These are phyloP conservation scores for Andrena haemorrhoa DNA, from an alignment of 2,888 invertebrate genomes.

Conservation along the genomic window DNA sequence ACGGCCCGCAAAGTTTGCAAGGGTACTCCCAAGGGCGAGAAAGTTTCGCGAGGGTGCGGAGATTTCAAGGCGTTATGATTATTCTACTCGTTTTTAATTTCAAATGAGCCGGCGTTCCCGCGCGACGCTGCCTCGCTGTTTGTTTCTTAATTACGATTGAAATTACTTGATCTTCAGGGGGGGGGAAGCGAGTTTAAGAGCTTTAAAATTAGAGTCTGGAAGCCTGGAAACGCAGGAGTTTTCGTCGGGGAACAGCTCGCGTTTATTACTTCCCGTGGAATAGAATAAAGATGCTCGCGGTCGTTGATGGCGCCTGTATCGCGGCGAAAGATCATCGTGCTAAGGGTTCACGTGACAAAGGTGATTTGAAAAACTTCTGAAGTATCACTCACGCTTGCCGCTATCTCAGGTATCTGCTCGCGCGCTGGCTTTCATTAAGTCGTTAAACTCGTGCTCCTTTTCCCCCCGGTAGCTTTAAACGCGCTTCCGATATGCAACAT, in stretches of 20 bases:
- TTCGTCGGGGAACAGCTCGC: background rate
- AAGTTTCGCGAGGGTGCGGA: conserved; percentile 47
- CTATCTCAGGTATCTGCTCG: conserved; percentile 14
- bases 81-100: conserved; percentile 57
- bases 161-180: conserved; percentile 7
- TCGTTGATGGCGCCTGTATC: background rate
- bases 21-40: conserved; percentile 27
- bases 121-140: conserved; percentile 13
- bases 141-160: conserved; percentile 58
- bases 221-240: background rate
- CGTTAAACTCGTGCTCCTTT: conserved; percentile 24
- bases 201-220: conserved; percentile 15
- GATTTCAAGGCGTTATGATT: conserved; percentile 51
- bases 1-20: conserved; percentile 7
- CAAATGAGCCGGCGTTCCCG: conserved; percentile 29
- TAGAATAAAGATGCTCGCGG: conserved; percentile 4
- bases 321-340: background rate
- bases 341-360: conserved; percentile 39
- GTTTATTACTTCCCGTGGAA: background rate
- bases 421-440: conserved; percentile 29
- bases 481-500: conserved; percentile 18
- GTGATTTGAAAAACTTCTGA: conserved; percentile 34
- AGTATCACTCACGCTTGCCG: conserved; percentile 31
- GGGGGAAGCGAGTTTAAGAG: background rate
- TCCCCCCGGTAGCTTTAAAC: background rate